Percentiles rank a stretch among this genome's conserved stretches.
Evolutionary conservation across 2,888 invertebrate genomes (phyloP).

Genomic region (Phengaris arion): DNA sequence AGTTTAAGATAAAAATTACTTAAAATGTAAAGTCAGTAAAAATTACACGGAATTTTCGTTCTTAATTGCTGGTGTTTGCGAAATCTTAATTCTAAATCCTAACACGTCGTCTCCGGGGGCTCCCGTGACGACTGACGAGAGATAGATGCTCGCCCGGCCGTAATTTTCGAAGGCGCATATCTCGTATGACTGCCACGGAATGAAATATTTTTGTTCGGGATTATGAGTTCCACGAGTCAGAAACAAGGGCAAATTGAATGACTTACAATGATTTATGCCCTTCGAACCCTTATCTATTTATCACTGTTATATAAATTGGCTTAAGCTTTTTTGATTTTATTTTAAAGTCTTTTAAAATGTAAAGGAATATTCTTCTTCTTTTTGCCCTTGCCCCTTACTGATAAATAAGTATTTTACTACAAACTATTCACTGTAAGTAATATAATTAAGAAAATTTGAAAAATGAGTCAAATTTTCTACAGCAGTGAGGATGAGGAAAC

Average conservation of each 20-base stretch:
- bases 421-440: too few relatives aligned
- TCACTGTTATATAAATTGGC: constrained; percentile 29
- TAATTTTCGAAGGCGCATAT: constrained; percentile 42
- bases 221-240: constrained; percentile 40
- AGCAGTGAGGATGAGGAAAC: not conserved
- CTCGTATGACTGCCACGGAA: constrained; percentile 38
- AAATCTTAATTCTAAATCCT: not conserved
- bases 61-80: too few relatives aligned
- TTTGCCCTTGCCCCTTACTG: too few relatives aligned
- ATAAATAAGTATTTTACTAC: too few relatives aligned
- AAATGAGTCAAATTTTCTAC: not conserved
- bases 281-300: constrained; percentile 34
- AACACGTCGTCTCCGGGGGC: constrained; percentile 25
- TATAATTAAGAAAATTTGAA: too few relatives aligned
- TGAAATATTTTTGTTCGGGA: constrained; percentile 33
- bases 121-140: constrained; percentile 37
- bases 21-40: too few relatives aligned
- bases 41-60: too few relatives aligned
- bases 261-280: constrained; percentile 46
- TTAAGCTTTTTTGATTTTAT: not conserved
- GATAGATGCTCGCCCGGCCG: constrained; percentile 40
- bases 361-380: too few relatives aligned
- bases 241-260: constrained; percentile 49
- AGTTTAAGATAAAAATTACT: too few relatives aligned
- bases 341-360: too few relatives aligned